A percentile compares a stretch with the other conserved stretches of the same genome.
Evolutionary conservation across 2,888 invertebrate genomes (phyloP).

Genomic region (Yponomeuta plumbellus): DNA sequence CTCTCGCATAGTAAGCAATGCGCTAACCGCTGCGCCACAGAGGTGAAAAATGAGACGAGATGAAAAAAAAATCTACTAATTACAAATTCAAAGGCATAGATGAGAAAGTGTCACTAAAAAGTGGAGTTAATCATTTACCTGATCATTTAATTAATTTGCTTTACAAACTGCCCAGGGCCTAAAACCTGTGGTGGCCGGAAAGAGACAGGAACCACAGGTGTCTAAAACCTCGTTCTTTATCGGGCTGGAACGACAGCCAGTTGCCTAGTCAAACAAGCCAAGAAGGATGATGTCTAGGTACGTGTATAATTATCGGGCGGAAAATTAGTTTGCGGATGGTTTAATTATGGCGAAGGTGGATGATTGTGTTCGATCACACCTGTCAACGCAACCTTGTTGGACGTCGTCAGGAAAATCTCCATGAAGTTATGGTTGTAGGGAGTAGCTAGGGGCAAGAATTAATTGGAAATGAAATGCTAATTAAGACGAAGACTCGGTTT

Average conservation of each 20-base stretch:
- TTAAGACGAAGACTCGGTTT: background rate
- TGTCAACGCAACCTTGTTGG: background rate
- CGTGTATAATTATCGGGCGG: background rate
- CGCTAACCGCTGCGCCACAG: too few relatives aligned
- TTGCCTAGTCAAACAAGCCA: background rate
- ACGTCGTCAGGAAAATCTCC: background rate
- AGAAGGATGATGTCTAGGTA: background rate
- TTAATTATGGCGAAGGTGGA: background rate
- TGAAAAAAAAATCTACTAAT: too few relatives aligned
- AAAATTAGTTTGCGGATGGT: background rate
- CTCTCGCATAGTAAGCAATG: too few relatives aligned
- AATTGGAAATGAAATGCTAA: background rate
- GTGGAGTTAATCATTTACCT: too few relatives aligned
- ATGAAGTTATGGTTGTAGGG: background rate
- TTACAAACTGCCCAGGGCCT: too few relatives aligned
- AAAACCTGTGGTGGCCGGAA: too few relatives aligned
- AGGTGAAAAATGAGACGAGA: too few relatives aligned
- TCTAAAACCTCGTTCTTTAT: background rate
- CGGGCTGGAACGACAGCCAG: background rate
- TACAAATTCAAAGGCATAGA: too few relatives aligned
- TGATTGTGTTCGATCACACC: background rate
- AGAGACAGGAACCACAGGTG: background rate
- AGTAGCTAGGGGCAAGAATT: background rate
- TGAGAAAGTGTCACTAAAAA: too few relatives aligned
- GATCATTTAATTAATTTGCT: too few relatives aligned